Conservation (phyloP, 2,113 vertebrate genomes). For the Colinus virginianus region DNA sequence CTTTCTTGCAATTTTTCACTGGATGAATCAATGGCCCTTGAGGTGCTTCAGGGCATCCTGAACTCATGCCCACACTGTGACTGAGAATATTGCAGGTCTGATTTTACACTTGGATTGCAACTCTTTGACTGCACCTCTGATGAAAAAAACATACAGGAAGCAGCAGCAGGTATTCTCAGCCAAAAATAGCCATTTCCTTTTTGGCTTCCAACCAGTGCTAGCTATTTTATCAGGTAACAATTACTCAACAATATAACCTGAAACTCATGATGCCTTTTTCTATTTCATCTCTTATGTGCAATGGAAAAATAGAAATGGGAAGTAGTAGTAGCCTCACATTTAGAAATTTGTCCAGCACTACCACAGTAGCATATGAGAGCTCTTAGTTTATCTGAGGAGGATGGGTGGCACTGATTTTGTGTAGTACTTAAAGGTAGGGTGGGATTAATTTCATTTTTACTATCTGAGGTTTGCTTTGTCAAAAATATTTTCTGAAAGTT, state of each 20-base stretch:
- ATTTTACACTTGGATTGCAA: conserved; percentile 1
- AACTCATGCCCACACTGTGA: not conserved
- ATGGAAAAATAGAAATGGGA: not conserved
- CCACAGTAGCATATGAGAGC: not conserved
- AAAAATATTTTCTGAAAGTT: not conserved
- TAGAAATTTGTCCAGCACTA: not conserved
- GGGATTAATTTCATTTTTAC: too few relatives aligned
- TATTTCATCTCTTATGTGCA: not conserved
- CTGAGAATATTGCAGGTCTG: not conserved
- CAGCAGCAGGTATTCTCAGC: not conserved
- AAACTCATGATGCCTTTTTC: not conserved
- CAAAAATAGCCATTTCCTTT: not conserved
- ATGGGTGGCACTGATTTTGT: not conserved
- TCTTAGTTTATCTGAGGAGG: not conserved
- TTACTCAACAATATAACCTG: not conserved
- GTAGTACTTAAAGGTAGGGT: not conserved
- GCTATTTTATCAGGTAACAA: not conserved
- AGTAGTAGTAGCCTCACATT: not conserved
- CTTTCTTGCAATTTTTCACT: not conserved
- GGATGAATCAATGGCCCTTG: not conserved
- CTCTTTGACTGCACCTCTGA: not conserved
- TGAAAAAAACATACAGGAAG: not conserved
- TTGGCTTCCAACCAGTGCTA: not conserved
- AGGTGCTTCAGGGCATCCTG: not conserved
- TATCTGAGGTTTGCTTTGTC: not conserved